Evolutionary conservation across 2,113 vertebrate species (phyloP).

Genomic region (Zingel zingel): DNA sequence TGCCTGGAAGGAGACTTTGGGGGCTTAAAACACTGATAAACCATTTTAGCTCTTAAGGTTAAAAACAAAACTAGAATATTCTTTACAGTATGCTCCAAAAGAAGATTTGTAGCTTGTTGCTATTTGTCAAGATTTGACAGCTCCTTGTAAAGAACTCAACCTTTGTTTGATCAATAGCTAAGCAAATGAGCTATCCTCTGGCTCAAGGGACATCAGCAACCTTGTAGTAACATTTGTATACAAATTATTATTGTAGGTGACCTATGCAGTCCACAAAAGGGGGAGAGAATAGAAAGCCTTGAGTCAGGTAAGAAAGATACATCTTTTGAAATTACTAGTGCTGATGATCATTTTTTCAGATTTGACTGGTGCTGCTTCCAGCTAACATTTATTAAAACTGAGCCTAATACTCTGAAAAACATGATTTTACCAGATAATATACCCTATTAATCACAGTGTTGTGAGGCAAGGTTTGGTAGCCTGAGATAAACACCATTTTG

Average conservation of each 20-base stretch:
- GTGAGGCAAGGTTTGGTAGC: conserved; percentile 4
- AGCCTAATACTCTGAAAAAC: neutral
- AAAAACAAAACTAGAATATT: neutral
- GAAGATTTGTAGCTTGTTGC: neutral
- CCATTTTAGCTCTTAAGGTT: neutral
- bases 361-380: neutral
- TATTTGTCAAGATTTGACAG: conserved; percentile 27
- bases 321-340: conserved; percentile 2
- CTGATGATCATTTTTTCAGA: neutral
- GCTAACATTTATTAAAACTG: conserved; percentile 23
- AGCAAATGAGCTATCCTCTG: conserved; percentile 7
- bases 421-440: neutral
- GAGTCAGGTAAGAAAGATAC: neutral
- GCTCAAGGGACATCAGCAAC: neutral
- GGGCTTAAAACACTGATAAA: too few relatives aligned
- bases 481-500: conserved; percentile 21
- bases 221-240: conserved; percentile 6
- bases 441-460: neutral
- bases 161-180: conserved; percentile 11
- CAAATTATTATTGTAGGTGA: conserved; percentile 1
- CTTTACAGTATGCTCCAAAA: neutral
- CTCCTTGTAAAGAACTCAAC: conserved; percentile 23
- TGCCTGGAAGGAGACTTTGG: too few relatives aligned
- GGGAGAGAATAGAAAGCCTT: neutral
- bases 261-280: conserved; percentile 2